Evolutionary conservation across 2,797 vertebrate species (phyloP).

Genomic region (Eutrigla gurnardus): DNA sequence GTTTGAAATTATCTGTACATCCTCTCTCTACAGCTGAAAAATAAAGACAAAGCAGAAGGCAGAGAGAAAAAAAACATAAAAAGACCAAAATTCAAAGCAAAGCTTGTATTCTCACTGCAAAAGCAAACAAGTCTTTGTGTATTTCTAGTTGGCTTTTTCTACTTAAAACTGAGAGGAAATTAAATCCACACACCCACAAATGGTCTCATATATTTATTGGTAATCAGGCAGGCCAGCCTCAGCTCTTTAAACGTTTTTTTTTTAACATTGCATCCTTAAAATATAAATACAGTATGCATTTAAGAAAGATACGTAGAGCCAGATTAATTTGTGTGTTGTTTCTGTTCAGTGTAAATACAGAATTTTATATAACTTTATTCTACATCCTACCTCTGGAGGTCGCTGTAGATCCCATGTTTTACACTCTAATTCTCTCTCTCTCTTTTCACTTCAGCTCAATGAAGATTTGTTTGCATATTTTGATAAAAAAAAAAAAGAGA

Average conservation of each 20-base stretch:
- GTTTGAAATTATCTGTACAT: constrained; percentile 75
- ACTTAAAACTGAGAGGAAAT: constrained; percentile 23
- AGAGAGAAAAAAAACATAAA: not conserved
- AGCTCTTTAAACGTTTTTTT: not conserved
- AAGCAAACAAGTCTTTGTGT: constrained; percentile 12
- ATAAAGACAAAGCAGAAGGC: constrained; percentile 48
- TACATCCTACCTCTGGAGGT: constrained; percentile 84
- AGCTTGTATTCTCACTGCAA: constrained; percentile 16
- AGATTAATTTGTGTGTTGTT: not conserved
- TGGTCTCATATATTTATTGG: not conserved
- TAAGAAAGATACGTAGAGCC: not conserved
- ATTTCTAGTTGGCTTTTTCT: constrained; percentile 10
- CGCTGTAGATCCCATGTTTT: constrained; percentile 84
- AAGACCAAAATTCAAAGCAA: constrained; percentile 21
- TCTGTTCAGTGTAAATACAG: not conserved
- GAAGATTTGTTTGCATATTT: constrained; percentile 26
- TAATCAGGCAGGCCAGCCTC: not conserved
- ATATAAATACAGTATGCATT: not conserved
- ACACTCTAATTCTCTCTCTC: constrained; percentile 14
- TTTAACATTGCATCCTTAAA: constrained; percentile 1
- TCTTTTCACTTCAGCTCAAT: constrained; percentile 6
- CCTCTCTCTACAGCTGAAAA: constrained; percentile 39
- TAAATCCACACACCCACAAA: constrained; percentile 7
- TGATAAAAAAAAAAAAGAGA: not conserved
- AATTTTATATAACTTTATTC: constrained; percentile 45